phyloP scores from a whole-genome alignment of 1,140 invertebrate species.

The Neodiprion pinetum region DNA sequence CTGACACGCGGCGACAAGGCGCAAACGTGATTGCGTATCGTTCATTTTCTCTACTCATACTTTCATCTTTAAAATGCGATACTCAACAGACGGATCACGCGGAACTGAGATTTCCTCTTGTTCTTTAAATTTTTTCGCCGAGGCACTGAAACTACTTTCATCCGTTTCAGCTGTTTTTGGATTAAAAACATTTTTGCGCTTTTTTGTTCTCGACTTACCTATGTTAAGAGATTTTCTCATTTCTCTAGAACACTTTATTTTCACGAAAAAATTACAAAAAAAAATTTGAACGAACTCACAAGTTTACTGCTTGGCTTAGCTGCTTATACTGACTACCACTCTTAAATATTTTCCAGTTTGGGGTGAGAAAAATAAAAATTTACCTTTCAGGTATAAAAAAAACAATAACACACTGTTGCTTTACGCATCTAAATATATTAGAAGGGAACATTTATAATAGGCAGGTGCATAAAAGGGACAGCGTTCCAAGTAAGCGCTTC shows the following conservation, averaged over 20 bases:
- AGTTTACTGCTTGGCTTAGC: constrained; percentile 26
- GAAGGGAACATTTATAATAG: too few species aligned
- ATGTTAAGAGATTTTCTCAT: constrained; percentile 31
- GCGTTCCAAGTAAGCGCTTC: too few species aligned
- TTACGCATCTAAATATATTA: too few species aligned
- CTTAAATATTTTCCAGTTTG: not conserved
- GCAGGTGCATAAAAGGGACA: too few species aligned
- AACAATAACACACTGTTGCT: too few species aligned
- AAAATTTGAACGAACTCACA: not conserved
- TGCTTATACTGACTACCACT: constrained; percentile 29
- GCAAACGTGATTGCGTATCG: too few species aligned
- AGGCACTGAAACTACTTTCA: constrained; percentile 25
- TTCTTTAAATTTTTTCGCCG: constrained; percentile 33
- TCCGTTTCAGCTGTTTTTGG: constrained; percentile 16
- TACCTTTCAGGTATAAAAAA: too few species aligned
- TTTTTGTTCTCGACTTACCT: constrained; percentile 30
- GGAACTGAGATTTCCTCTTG: constrained; percentile 28
- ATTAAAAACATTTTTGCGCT: too few species aligned
- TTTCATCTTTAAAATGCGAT: constrained; percentile 20
- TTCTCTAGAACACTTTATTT: constrained; percentile 26
- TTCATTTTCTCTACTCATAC: too few species aligned
- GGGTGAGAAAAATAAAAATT: too few species aligned
- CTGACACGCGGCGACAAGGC: too few species aligned
- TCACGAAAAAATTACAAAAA: not conserved
- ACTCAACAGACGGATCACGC: constrained; percentile 20